Percentiles rank a stretch among this genome's conserved stretches.
Evolutionary conservation across 1,140 invertebrate genomes (phyloP).

Genomic region (Cataglyphis hispanica): DNA sequence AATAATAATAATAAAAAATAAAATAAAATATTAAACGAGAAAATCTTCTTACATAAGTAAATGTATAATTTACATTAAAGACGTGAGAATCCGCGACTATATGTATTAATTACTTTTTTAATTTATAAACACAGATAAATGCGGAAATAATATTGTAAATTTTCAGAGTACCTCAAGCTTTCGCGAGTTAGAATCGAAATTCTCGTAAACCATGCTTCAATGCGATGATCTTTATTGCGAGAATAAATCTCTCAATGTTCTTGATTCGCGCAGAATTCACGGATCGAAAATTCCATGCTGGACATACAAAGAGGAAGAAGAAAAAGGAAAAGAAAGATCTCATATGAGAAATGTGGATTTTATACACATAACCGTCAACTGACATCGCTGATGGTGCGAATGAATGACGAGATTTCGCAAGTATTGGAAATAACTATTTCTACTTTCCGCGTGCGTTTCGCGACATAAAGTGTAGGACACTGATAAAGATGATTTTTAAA

Average conservation of each 20-base stretch:
- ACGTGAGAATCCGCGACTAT: not conserved
- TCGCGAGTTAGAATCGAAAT: constrained; percentile 2
- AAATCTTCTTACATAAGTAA: not conserved
- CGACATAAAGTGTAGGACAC: not conserved
- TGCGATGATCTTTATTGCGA: constrained; percentile 54
- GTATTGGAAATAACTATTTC: constrained; percentile 37
- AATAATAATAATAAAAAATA: too few relatives aligned
- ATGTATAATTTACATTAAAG: not conserved
- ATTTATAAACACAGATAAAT: constrained; percentile 53
- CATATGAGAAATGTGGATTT: constrained; percentile 12
- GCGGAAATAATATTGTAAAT: not conserved
- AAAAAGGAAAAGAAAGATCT: not conserved
- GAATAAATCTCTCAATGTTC: constrained; percentile 60
- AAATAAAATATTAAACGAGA: not conserved
- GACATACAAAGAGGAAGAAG: not conserved
- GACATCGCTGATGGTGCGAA: constrained; percentile 5
- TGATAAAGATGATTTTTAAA: constrained; percentile 43
- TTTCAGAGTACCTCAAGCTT: not conserved
- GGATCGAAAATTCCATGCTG: constrained; percentile 66
- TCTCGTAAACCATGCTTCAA: constrained; percentile 53
- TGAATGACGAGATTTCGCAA: constrained; percentile 41
- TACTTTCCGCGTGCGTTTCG: not conserved
- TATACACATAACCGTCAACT: constrained; percentile 9
- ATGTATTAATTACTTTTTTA: constrained; percentile 31
- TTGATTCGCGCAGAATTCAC: constrained; percentile 71